Conservation (phyloP, 1,140 invertebrate genomes). For the Camponotus floridanus region DNA sequence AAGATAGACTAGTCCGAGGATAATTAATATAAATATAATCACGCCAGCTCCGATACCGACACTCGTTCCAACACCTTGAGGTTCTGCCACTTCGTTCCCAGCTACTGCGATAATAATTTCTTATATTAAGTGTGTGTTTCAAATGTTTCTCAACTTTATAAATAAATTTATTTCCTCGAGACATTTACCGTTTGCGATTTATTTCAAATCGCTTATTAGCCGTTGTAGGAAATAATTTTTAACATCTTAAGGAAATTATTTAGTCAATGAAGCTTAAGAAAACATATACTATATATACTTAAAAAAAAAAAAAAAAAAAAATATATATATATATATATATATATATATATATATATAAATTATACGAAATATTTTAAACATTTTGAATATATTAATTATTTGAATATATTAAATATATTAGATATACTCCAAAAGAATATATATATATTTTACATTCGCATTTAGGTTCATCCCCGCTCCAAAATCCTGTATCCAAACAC, state of each 20-base stretch:
- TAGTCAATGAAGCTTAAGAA: not conserved
- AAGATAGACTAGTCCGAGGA: constrained; percentile 92
- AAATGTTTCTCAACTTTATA: not conserved
- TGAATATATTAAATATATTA: not conserved
- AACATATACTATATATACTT: no score
- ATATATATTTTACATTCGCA: constrained; percentile 88
- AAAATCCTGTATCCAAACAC: constrained; percentile 93
- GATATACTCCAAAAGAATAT: not conserved
- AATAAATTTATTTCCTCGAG: not conserved
- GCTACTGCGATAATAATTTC: constrained; percentile 80
- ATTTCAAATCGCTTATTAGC: not conserved
- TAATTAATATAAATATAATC: constrained; percentile 91
- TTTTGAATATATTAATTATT: not conserved
- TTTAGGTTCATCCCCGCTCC: constrained; percentile 93
- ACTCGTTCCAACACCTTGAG: constrained; percentile 91
- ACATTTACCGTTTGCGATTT: not conserved
- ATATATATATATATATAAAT: not conserved
- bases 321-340: no score
- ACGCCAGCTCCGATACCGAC: constrained; percentile 93
- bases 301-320: no score
- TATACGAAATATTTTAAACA: not conserved
- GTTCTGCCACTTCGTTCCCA: constrained; percentile 87
- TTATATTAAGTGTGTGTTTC: not conserved
- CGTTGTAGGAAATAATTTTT: constrained; percentile 5
- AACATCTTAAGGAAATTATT: not conserved